phyloP scores from a whole-genome alignment of 2,888 invertebrate species.

The Parascotia fuliginaria region DNA sequence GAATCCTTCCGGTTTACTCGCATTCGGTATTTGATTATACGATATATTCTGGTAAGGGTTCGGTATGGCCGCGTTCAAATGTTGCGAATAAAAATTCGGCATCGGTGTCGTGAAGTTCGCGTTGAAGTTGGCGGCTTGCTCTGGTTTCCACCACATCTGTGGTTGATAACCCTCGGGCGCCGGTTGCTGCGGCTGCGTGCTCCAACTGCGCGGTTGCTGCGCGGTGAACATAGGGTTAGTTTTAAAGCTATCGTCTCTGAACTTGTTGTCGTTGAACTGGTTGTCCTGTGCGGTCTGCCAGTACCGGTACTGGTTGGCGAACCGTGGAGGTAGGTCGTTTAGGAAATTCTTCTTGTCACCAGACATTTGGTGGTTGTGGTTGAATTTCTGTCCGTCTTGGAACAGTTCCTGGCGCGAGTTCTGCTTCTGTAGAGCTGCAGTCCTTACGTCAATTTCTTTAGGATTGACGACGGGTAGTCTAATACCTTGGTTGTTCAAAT shows the following conservation, averaged over 20 bases:
- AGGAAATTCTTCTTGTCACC: slow-evolving; percentile 79
- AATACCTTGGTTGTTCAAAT: slow-evolving; percentile 61
- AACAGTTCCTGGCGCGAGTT: slow-evolving; percentile 72
- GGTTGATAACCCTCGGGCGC: slow-evolving; percentile 55
- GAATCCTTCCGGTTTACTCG: slow-evolving; percentile 53
- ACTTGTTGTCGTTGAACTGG: slow-evolving; percentile 72
- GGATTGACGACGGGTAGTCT: slow-evolving; percentile 80
- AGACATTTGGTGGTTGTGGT: slow-evolving; percentile 71
- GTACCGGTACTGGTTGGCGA: slow-evolving; percentile 78
- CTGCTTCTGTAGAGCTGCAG: slow-evolving; percentile 79
- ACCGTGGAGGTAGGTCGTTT: slow-evolving; percentile 76
- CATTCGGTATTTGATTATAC: slow-evolving; percentile 49
- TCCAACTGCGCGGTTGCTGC: slow-evolving; percentile 53
- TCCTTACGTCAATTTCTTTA: slow-evolving; percentile 81
- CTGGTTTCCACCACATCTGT: slow-evolving; percentile 72
- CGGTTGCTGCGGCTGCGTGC: slow-evolving; percentile 33
- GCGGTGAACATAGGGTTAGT: slow-evolving; percentile 45
- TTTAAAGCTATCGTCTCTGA: slow-evolving; percentile 68
- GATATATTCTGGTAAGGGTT: slow-evolving; percentile 62
- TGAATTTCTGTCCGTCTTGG: slow-evolving; percentile 71
- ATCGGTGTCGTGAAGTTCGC: slow-evolving; percentile 51
- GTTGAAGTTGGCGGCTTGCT: slow-evolving; percentile 56
- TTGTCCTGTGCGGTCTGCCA: slow-evolving; percentile 74
- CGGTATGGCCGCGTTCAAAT: slow-evolving; percentile 47
- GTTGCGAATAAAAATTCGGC: slow-evolving; percentile 64